These are phyloP conservation scores for Elysia chlorotica DNA, from an alignment of 1,140 invertebrate genomes.

Conservation along the genomic window DNA sequence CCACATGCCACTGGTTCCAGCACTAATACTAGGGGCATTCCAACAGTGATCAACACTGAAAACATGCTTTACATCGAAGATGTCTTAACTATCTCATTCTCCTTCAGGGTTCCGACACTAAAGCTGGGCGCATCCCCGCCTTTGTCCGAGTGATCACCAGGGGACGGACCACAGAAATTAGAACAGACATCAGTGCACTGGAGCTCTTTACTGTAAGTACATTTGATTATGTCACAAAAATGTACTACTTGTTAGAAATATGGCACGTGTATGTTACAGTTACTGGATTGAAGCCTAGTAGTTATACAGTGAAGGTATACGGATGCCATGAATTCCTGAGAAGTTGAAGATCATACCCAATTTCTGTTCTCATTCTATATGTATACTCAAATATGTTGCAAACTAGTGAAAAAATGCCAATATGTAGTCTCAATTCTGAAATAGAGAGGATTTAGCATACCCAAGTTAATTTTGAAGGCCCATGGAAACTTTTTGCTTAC, in stretches of 20 bases:
- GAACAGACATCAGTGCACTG: slow-evolving; percentile 45
- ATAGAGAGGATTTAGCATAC: too few relatives aligned
- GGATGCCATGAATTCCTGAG: neutral
- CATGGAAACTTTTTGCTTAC: too few relatives aligned
- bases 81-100: too few relatives aligned
- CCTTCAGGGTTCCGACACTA: neutral
- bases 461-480: too few relatives aligned
- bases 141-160: slow-evolving; percentile 43
- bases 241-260: neutral
- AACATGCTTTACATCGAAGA: too few relatives aligned
- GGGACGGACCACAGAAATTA: slow-evolving; percentile 40
- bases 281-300: neutral
- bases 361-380: neutral
- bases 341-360: neutral
- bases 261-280: neutral
- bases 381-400: neutral
- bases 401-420: neutral
- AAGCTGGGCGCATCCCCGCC: slow-evolving; percentile 30
- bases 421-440: neutral
- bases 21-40: too few relatives aligned
- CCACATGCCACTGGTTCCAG: too few relatives aligned
- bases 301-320: neutral
- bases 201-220: slow-evolving; percentile 50
- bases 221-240: neutral
- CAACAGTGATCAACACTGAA: too few relatives aligned